These are phyloP conservation scores for Raja brachyura DNA, from an alignment of 2,113 vertebrate genomes.

Conservation along the genomic window DNA sequence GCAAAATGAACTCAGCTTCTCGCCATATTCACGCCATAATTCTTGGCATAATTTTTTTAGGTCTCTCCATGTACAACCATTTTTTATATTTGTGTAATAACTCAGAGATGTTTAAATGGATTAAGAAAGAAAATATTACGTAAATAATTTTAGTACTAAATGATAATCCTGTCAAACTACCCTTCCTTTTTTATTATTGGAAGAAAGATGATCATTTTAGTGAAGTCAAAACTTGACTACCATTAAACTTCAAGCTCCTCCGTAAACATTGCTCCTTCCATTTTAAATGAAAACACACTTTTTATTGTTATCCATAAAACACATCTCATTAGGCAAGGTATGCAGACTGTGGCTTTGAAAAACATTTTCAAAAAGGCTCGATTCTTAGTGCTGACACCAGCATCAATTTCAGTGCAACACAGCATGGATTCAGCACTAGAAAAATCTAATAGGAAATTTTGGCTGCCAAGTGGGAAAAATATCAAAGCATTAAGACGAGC, in stretches of 20 bases:
- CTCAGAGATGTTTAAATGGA: neutral
- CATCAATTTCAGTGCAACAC: conserved; percentile 65
- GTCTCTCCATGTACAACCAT: neutral
- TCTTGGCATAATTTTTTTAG: neutral
- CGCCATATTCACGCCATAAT: neutral
- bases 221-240: neutral
- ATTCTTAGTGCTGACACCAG: conserved; percentile 74
- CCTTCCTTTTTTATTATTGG: neutral
- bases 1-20: neutral
- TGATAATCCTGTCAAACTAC: neutral
- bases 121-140: neutral
- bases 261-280: neutral
- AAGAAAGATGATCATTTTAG: neutral
- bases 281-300: conserved; percentile 52
- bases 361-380: conserved; percentile 61
- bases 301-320: conserved; percentile 54
- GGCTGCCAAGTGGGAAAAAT: conserved; percentile 41
- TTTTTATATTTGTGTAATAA: neutral
- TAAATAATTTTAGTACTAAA: neutral
- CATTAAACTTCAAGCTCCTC: neutral
- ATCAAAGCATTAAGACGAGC: conserved; percentile 44
- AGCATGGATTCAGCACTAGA: conserved; percentile 56
- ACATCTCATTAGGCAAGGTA: conserved; percentile 45
- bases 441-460: conserved; percentile 54
- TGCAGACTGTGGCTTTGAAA: conserved; percentile 60